A percentile compares a stretch with the other conserved stretches of the same genome.
phyloP scores from a whole-genome alignment of 53 echinoderm and acorn worm species.

The Actinopyga echinites region DNA sequence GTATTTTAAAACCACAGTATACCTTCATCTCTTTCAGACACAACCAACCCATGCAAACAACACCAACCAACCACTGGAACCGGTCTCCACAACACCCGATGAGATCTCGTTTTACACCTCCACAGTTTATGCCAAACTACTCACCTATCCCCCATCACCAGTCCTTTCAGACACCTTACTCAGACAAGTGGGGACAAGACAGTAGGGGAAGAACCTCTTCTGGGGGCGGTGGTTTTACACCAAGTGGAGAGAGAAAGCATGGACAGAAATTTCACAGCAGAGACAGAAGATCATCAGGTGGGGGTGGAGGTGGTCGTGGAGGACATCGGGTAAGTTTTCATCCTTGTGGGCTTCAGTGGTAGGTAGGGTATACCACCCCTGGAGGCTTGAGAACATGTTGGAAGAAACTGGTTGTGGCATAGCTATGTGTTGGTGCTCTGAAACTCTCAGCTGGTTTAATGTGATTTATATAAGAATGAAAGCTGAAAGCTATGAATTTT shows the following conservation, averaged over 20 bases:
- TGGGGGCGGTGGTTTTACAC: background rate
- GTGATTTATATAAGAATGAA: too few species aligned
- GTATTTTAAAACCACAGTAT: too few species aligned
- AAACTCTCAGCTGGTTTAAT: too few species aligned
- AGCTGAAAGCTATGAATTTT: too few species aligned
- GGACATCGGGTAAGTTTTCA: background rate
- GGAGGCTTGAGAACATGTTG: too few species aligned
- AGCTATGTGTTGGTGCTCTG: too few species aligned
- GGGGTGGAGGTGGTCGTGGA: slow-evolving; percentile 4
- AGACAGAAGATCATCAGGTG: slow-evolving; percentile 13
- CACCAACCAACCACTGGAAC: background rate
- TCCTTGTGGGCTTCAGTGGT: too few species aligned
- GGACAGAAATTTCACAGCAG: background rate
- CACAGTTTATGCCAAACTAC: slow-evolving; percentile 8
- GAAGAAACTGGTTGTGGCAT: too few species aligned
- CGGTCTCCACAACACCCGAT: background rate
- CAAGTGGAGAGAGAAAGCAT: background rate
- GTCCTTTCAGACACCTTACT: slow-evolving; percentile 5
- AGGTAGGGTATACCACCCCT: too few species aligned
- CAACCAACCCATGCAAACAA: background rate
- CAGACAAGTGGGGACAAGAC: slow-evolving; percentile 2
- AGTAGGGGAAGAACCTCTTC: background rate
- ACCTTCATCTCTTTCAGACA: background rate
- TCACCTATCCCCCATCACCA: slow-evolving; percentile 13
- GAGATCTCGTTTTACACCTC: background rate